Base-by-base conservation (phyloP, 1,140 invertebrate species). In the Octopus sinensis region DNA sequence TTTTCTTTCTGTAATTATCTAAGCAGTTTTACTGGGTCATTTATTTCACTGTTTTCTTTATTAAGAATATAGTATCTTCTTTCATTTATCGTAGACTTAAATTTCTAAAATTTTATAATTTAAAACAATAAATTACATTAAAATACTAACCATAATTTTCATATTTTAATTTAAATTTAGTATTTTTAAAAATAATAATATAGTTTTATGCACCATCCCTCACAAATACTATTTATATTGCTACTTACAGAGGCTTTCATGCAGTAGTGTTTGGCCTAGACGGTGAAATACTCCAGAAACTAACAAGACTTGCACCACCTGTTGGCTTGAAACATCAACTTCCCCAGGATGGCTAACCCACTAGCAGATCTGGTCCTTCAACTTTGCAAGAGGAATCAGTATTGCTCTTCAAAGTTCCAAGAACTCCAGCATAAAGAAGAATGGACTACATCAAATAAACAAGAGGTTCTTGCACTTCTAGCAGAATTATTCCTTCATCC, bases 401-500 rank as follows among this genome's bases (percentile, higher is more conserved):
- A 73, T 73, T 73, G 68, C 30, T 73, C 68, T 23, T 73, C 68
- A 13, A 73, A 73, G 68, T 73, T 73, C 30, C 68, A 73, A 73
- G 68, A 73, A 6, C 68, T 73, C 6, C 68, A 73, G 6, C 68
- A 73, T 6, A 73, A 73, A 17, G 68, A 90, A 88, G 88, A 85
- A 79, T 90, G 82, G 89, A 87, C 78, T 23, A 51, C 82, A 56
- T 76, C 53, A 51, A 83, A 87, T 51, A 79, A 85, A 53, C 30
- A 85, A 76, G 54, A 82, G 4, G 54, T 88, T 3, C 68, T 88
- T 9, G 76, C 75, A 17, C 54, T n/a, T 23, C 73, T 87, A n/a
- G 54, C 84, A 75, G 79, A 85, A 17, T 80, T 86, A 54, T 86
- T 88, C 73, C 30, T 87, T 0, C 10, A 82, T 43, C 54, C 78